Conservation (phyloP, 2,797 vertebrate genomes). For the Dallia pectoralis region DNA sequence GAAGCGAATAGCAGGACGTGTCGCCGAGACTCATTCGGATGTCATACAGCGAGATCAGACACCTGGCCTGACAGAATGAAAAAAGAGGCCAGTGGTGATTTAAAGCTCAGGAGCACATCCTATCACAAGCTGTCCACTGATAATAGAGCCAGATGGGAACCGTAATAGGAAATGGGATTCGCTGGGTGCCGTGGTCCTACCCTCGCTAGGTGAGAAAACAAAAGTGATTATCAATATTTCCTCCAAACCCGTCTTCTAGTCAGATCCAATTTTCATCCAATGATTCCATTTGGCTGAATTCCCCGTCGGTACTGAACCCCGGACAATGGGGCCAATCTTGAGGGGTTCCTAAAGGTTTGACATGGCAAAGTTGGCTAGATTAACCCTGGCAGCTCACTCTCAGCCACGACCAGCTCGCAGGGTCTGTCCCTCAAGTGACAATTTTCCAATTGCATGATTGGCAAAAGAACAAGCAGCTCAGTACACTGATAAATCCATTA, state of each 20-base stretch:
- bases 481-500: not conserved
- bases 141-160: conserved; percentile 52
- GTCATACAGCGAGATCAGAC: not conserved
- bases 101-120: conserved; percentile 40
- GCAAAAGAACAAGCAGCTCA: not conserved
- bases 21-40: not conserved
- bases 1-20: not conserved
- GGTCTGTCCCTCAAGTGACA: not conserved
- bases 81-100: conserved; percentile 39
- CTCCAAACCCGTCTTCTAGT: conserved; percentile 38
- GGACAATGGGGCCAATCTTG: conserved; percentile 34
- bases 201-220: conserved; percentile 34
- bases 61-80: conserved; percentile 22
- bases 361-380: conserved; percentile 21
- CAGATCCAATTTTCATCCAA: conserved; percentile 48
- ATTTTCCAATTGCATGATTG: not conserved
- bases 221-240: conserved; percentile 57
- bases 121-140: conserved; percentile 46
- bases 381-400: conserved; percentile 15
- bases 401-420: not conserved
- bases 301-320: conserved; percentile 18
- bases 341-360: conserved; percentile 6
- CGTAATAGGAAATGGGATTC: conserved; percentile 53
- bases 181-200: conserved; percentile 32
- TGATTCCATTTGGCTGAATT: conserved; percentile 49